A percentile compares a stretch with the other conserved stretches of the same genome.
phyloP scores from a whole-genome alignment of 2,113 vertebrate genomes.

The Glaucidium brasilianum region DNA sequence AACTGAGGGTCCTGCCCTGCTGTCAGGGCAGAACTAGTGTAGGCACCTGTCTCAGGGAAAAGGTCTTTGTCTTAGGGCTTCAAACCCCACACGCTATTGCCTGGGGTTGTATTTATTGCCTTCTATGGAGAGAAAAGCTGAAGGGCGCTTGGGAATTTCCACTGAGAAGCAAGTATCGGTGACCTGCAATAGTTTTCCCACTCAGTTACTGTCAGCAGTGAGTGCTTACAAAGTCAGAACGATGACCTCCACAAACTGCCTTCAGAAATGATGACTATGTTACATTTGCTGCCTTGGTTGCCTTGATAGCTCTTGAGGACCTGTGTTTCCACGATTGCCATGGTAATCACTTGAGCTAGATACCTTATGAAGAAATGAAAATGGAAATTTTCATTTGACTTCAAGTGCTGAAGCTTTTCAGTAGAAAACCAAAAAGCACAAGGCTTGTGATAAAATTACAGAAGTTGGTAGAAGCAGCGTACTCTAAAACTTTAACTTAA shows the following conservation, averaged over 20 bases:
- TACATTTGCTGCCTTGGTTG: neutral
- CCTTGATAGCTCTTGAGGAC: neutral
- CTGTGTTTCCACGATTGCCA: neutral
- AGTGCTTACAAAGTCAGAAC: neutral
- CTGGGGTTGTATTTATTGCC: neutral
- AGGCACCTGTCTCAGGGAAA: neutral
- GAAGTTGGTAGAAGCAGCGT: neutral
- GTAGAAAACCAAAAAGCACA: neutral
- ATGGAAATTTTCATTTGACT: neutral
- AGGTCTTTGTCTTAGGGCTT: neutral
- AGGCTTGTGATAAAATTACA: neutral
- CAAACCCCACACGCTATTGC: neutral
- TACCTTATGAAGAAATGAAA: neutral
- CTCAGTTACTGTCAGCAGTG: neutral
- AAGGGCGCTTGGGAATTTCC: neutral
- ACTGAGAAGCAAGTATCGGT: neutral
- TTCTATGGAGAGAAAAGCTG: neutral
- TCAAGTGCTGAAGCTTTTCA: neutral
- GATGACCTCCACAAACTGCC: neutral
- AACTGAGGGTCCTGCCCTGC: neutral
- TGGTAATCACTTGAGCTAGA: neutral
- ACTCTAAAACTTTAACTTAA: constrained; percentile 13
- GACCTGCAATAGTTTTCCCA: neutral
- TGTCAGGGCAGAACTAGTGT: neutral
- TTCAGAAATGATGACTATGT: neutral